Evolutionary conservation across 1,140 invertebrate genomes (phyloP), one percentile per base, ranked within the genome.

Genomic region (Drosophila repleta): DNA sequence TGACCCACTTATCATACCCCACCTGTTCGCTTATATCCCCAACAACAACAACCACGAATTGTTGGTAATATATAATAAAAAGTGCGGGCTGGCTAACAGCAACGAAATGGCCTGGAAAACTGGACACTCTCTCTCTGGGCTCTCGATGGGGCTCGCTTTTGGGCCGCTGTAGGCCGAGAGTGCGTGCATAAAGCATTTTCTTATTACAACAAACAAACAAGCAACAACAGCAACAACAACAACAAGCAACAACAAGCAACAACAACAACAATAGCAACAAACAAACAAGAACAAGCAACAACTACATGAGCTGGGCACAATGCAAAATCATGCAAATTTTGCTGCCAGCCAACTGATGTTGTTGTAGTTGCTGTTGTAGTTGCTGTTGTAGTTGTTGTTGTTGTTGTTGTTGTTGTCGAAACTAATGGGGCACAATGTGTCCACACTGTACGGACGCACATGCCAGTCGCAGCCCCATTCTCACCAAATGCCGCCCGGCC

Each of bases 391-490:
- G n/a, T n/a, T 72, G 77, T 53, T 60, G 39, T 5, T 68, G 73
- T 17, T 75, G 26, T 21, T 74, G 76, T 67, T 84, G 81, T 74
- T 85, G 74, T 45, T 61, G 68, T 71, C 68, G 79, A 83, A 87
- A 79, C 83, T 87, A 87, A 87, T 87, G 83, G 83, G 84, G 83
- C 83, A 87, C 84, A 87, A 87, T 87, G 83, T 87, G 83, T 87
- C 83, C 83, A 87, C 83, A 87, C 69, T 62, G 70, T 17, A 52
- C 55, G 70, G 15, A 29, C 24, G 6, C 43, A 52, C 21, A 62
- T 58, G n/a, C 29, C 8, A 8, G 20, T 17, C 39, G 26, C 58
- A 63, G 43, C 29, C 7, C 11, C 24, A 11, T 0, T 3, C 18
- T 1, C 3, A 1, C 13, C 8, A 0, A 4, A 29, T n/a, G 5